These are phyloP conservation scores for Suillia variegata DNA, from an alignment of 2,888 invertebrate genomes.

Conservation along the genomic window DNA sequence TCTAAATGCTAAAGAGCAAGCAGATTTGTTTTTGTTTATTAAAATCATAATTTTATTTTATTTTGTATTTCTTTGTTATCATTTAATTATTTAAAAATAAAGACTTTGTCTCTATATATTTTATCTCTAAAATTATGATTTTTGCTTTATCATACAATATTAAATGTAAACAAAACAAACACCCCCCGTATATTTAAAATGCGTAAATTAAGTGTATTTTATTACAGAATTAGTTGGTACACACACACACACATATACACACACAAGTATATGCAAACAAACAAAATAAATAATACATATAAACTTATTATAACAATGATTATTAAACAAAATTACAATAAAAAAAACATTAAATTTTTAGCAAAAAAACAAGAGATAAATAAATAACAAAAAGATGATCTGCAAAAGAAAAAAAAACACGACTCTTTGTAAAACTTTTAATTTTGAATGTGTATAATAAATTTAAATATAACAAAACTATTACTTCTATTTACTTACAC, in stretches of 20 bases:
- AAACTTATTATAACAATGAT: constrained; percentile 26
- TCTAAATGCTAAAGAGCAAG: too few species aligned
- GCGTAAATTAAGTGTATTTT: not conserved
- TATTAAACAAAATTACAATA: constrained; percentile 20
- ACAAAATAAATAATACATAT: constrained; percentile 9
- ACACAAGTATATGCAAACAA: constrained; percentile 13
- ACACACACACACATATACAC: constrained; percentile 1
- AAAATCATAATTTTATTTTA: too few species aligned
- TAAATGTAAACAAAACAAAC: too few species aligned
- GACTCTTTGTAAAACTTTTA: constrained; percentile 45
- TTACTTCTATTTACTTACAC: constrained; percentile 32
- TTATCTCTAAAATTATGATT: too few species aligned
- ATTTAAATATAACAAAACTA: constrained; percentile 29
- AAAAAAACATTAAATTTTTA: constrained; percentile 23
- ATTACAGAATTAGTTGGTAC: not conserved
- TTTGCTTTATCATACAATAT: too few species aligned
- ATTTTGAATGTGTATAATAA: constrained; percentile 44
- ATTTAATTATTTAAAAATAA: too few species aligned
- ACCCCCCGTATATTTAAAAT: not conserved
- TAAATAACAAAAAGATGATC: constrained; percentile 29
- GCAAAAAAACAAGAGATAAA: constrained; percentile 38
- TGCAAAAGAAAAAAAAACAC: constrained; percentile 10
- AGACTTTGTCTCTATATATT: too few species aligned
- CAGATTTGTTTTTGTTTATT: too few species aligned
- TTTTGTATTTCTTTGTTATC: too few species aligned